Conservation (phyloP, 2,797 vertebrate species). For the Chelon labrosus region DNA sequence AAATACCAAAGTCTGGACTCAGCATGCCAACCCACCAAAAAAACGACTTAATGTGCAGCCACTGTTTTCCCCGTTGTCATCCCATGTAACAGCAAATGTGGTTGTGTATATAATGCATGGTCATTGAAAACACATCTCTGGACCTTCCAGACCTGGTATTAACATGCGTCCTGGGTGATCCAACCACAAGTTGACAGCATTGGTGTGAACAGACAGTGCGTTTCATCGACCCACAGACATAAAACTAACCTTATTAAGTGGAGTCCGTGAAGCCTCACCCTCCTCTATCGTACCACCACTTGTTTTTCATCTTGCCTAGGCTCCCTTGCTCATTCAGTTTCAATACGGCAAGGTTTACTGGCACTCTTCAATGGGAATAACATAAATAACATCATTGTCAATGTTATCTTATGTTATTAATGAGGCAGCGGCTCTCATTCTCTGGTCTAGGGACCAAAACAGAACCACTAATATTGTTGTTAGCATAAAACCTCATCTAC, state of each 20-base stretch:
- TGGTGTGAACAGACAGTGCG: slow-evolving; percentile 53
- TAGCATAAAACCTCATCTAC: background rate
- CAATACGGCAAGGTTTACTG: slow-evolving; percentile 99
- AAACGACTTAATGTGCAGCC: background rate
- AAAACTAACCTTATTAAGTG: slow-evolving; percentile 90
- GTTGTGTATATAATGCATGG: background rate
- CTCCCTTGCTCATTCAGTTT: slow-evolving; percentile 99
- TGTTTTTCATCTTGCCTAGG: slow-evolving; percentile 99
- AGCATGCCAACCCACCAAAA: background rate
- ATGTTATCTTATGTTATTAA: slow-evolving; percentile 99
- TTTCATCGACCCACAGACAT: slow-evolving; percentile 82
- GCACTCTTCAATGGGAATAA: slow-evolving; percentile 99
- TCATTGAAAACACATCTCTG: background rate
- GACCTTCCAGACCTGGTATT: too few species aligned
- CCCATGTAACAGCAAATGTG: background rate
- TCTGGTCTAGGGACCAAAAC: slow-evolving; percentile 53
- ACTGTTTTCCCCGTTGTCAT: background rate
- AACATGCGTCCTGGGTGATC: too few species aligned
- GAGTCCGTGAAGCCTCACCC: slow-evolving; percentile 91
- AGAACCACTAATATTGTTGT: slow-evolving; percentile 4
- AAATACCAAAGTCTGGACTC: background rate
- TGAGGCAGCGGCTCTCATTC: slow-evolving; percentile 69
- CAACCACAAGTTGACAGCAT: too few species aligned
- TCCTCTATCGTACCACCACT: slow-evolving; percentile 96
- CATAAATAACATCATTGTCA: slow-evolving; percentile 99